Evolutionary conservation across 2,797 vertebrate genomes (phyloP), one percentile per base, ranked within the genome.

Genomic region (Danio kyathit): DNA sequence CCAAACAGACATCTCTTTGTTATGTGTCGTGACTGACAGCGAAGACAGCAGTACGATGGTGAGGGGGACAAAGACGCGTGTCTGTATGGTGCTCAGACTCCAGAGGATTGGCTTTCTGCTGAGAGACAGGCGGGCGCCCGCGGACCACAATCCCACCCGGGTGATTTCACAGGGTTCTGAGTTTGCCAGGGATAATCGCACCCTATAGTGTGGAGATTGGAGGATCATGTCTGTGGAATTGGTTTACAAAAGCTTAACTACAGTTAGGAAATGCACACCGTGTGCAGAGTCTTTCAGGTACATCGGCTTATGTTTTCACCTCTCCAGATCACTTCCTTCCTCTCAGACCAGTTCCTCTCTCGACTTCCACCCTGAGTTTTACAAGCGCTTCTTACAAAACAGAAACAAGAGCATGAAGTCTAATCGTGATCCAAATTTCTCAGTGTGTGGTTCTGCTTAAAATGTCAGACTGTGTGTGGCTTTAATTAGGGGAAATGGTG

Each of bases 41-140:
- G 82, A 79, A 76, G 71, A 79, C 43, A 56, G 38, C 52, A 21
- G 40, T 82, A 64, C 75, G 83, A 81, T 82, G 65, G 40, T 59
- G 73, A 38, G 64, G 74, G 72, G 63, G 8, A n/a, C 64, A 80
- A 79, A 82, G 82, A 87, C 87, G 86, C 84, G 82, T 87, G 86
- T 88, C 86, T 85, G 80, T 83, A 80, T 69, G 76, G 84, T 79
- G 85, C 85, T 83, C 74, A 90, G 82, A 90, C 90, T 87, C 85
- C 88, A 80, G 88, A 88, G 91, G 92, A 93, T 94, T 92, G 90
- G 89, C 86, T 94, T 93, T 93, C 92, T 90, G 89, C 86, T 87
- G 76, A 88, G 92, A 93, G 92, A 93, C 92, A 92, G 89, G 89
- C 88, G 89, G 92, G 92, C 92, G 92, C 92, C 93, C 86, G 84